Percentiles rank a stretch among this genome's conserved stretches.
Evolutionary conservation across 2,888 invertebrate genomes (phyloP).

Genomic region (Resseliella maxima): DNA sequence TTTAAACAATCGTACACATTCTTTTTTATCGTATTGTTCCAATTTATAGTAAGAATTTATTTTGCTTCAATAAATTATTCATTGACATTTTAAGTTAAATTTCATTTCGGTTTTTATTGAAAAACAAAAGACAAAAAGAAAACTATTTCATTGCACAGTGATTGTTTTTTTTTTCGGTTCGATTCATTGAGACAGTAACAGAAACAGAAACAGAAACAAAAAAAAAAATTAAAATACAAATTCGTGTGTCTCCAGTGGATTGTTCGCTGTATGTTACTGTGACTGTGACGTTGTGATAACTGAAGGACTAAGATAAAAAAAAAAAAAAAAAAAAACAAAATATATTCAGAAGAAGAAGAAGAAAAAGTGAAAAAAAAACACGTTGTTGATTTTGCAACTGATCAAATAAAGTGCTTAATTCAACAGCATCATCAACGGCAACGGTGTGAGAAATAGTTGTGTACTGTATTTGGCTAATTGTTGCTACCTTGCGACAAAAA

Average conservation of each 20-base stretch:
- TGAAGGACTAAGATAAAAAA: constrained; percentile 3
- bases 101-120: no score
- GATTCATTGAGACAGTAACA: no score
- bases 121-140: no score
- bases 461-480: not conserved
- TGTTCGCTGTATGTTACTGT: not conserved
- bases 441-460: not conserved
- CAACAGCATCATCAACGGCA: not conserved
- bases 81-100: no score
- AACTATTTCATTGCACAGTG: no score
- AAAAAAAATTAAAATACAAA: not conserved
- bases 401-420: not conserved
- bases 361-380: no score
- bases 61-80: no score
- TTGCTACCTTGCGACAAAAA: constrained; percentile 13
- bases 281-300: not conserved
- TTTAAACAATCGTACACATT: no score
- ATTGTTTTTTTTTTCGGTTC: no score
- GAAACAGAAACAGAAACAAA: not conserved
- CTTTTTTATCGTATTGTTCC: no score
- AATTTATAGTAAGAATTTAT: no score
- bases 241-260: not conserved
- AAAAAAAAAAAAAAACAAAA: not conserved
- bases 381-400: not conserved
- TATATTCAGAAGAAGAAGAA: no score